Percentiles rank a stretch among this genome's conserved stretches.
These are phyloP conservation scores for Eulemur macaco DNA, from an alignment of 2,113 vertebrate genomes.

Conservation along the genomic window DNA sequence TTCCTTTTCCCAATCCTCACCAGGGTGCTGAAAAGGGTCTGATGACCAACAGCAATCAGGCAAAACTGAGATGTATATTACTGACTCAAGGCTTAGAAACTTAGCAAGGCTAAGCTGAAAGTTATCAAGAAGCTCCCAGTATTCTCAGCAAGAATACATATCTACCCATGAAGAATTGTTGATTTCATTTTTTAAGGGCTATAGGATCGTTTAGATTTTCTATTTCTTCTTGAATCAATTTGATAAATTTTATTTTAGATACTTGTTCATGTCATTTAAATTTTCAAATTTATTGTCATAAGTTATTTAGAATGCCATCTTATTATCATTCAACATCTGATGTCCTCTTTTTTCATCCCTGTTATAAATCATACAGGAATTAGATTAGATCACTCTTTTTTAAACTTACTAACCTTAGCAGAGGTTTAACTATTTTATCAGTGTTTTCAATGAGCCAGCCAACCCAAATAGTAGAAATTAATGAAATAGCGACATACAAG, in stretches of 20 bases:
- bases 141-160: not conserved
- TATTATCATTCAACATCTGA: not conserved
- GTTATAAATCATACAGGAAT: not conserved
- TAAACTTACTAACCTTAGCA: not conserved
- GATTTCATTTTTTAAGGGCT: not conserved
- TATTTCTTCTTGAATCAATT: not conserved
- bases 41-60: fast-evolving
- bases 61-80: not conserved
- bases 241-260: not conserved
- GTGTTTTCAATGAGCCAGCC: not conserved
- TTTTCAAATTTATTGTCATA: not conserved
- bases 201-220: slow-evolving; percentile 6
- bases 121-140: not conserved
- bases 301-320: not conserved
- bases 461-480: not conserved
- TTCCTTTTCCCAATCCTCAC: not conserved
- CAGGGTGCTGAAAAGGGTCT: not conserved
- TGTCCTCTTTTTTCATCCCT: not conserved
- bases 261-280: not conserved
- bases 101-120: not conserved
- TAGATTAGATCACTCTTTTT: not conserved
- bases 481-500: not conserved
- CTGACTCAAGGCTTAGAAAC: too few species aligned
- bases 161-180: not conserved
- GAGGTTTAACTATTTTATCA: not conserved